Evolutionary conservation across 1,140 invertebrate species (phyloP), one percentile per base, ranked within the genome.

Genomic region (Anastrepha obliqua): DNA sequence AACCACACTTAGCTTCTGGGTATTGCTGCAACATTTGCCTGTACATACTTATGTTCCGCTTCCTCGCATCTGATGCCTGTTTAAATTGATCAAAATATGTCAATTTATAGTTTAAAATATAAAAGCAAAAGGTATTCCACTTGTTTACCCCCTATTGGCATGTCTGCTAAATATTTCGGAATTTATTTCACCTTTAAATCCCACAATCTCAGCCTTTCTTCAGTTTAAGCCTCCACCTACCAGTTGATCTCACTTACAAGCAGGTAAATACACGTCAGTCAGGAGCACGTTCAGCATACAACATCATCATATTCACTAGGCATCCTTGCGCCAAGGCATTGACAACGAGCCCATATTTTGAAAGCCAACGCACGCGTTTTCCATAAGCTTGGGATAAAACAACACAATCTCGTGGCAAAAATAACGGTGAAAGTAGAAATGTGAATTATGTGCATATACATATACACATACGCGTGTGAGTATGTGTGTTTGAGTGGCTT

Each of bases 301-400:
- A 55, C 51, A 55, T 55, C 51, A 55, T 29, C 51, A 55, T 11
- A 6, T 55, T 55, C 51, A 2, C 39, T 15, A 70, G 13, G 67
- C 67, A 70, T 39, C 29, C 65, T 39, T 42, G 11, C 42, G 44
- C 11, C 42, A 44, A 4, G 11, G 42, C 42, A 74, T 17, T 74
- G 67, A 74, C 39, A 74, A 74, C 67, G 67, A 44, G 67, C 29
- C 67, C 67, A 74, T 74, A 74, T 74, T 74, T 74, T 74, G 13
- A 74, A 47, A 74, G 67, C 39, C 67, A 74, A 42, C 39, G 60
- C 60, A 17, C 9, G 67, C 67, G 15, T 74, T 74, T 47, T 74
- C 44, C 67, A 74, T 44, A 74, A 74, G 67, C 42, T 47, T 42
- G 11, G 13, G 4, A 29, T 17, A 42, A 47, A 74, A 74, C 67